Percentiles rank a stretch among this genome's conserved stretches.
These are phyloP conservation scores for Crioceris asparagi DNA, from an alignment of 2,888 invertebrate genomes.

Conservation along the genomic window DNA sequence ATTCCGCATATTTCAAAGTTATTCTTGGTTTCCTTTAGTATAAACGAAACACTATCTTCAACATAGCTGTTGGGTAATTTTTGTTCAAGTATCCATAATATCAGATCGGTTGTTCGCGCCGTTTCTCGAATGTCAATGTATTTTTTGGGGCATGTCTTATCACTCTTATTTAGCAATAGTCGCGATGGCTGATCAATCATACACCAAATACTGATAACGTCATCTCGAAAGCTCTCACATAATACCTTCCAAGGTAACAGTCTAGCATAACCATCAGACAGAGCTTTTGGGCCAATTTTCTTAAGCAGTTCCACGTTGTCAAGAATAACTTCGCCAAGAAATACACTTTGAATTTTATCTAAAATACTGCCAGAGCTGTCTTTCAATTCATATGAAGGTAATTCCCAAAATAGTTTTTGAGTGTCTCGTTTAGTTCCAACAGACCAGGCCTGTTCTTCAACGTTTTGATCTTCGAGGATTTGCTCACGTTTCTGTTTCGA, in stretches of 20 bases:
- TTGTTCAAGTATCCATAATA: slow-evolving; percentile 29
- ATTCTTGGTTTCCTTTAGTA: slow-evolving; percentile 24
- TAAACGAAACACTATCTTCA: slow-evolving; percentile 26
- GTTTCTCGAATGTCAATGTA: slow-evolving; percentile 23
- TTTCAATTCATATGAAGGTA: too few species aligned
- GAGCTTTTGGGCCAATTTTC: slow-evolving; percentile 19
- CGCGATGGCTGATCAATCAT: slow-evolving; percentile 18
- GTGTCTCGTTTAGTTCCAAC: background rate
- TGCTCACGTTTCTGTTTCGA: background rate
- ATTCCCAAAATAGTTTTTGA: too few species aligned
- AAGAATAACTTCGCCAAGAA: slow-evolving; percentile 22
- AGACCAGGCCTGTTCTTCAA: background rate
- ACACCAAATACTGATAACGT: slow-evolving; percentile 26
- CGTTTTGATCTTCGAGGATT: background rate
- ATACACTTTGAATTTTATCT: slow-evolving; percentile 13
- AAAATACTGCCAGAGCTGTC: background rate
- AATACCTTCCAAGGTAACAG: slow-evolving; percentile 27
- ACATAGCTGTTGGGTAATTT: slow-evolving; percentile 23
- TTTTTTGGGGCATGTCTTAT: slow-evolving; percentile 19
- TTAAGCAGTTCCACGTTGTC: slow-evolving; percentile 19
- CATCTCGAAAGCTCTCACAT: slow-evolving; percentile 18
- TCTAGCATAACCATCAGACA: slow-evolving; percentile 21
- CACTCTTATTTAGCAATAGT: slow-evolving; percentile 20
- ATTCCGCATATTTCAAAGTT: slow-evolving; percentile 33
- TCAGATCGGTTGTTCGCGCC: slow-evolving; percentile 17